Evolutionary conservation across 2,888 invertebrate genomes (phyloP).

Genomic region (Steinernema scapterisci): DNA sequence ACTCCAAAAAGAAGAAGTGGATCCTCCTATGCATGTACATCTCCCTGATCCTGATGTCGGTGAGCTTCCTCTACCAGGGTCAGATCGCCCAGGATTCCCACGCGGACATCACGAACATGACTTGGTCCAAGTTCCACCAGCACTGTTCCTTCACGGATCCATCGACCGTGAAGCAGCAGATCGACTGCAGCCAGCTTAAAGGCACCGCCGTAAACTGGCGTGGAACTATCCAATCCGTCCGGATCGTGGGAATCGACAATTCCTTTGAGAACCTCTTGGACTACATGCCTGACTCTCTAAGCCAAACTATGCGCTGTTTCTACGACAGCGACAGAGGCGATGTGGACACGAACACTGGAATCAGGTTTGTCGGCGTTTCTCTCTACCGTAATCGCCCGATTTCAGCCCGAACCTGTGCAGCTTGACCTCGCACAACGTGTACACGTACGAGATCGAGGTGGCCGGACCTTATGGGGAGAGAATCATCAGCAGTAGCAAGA

Average conservation of each 20-base stretch:
- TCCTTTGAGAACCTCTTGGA: conserved; percentile 59
- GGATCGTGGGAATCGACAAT: conserved; percentile 58
- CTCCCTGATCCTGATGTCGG: conserved; percentile 48
- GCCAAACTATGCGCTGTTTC: conserved; percentile 58
- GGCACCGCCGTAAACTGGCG: conserved; percentile 58
- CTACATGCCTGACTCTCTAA: conserved; percentile 58
- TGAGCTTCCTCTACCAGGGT: conserved; percentile 59
- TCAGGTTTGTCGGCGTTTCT: conserved; percentile 32
- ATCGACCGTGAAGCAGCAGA: conserved; percentile 49
- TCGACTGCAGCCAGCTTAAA: conserved; percentile 55
- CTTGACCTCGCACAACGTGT: conserved; percentile 55
- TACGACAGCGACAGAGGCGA: conserved; percentile 49
- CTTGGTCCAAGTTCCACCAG: conserved; percentile 59
- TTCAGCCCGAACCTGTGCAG: conserved; percentile 53
- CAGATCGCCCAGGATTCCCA: conserved; percentile 48
- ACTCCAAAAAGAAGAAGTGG: conserved; percentile 45
- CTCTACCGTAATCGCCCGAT: background rate
- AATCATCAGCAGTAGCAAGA: conserved; percentile 53
- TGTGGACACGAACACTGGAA: conserved; percentile 33
- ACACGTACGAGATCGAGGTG: conserved; percentile 61
- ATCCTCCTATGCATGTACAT: conserved; percentile 53
- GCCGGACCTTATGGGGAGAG: conserved; percentile 61
- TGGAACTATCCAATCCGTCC: conserved; percentile 56
- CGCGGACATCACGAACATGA: conserved; percentile 59
- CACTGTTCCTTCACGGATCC: conserved; percentile 45